Base-by-base conservation (phyloP, 1,140 invertebrate species). In the Matsumurasca onukii region DNA sequence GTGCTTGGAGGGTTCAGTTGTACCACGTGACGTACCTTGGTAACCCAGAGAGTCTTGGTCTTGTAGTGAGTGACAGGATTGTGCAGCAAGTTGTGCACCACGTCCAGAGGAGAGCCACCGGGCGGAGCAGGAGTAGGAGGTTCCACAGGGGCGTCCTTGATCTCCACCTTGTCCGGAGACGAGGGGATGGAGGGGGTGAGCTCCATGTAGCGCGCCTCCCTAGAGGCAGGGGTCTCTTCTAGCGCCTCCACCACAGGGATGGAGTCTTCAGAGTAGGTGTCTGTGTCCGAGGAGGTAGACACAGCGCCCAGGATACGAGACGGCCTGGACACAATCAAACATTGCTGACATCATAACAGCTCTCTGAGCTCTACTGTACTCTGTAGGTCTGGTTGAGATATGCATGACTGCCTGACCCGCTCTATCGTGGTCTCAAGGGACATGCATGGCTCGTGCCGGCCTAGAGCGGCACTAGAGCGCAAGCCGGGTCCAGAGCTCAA, bases 21-120 rank as follows among this genome's bases (percentile, higher is more conserved):
- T n/a, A n/a, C n/a, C n/a, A n/a, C n/a, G n/a, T n/a, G n/a, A n/a
- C n/a, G n/a, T n/a, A n/a, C 75, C 65, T 73, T 77, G 25, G 77
- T 78, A 2, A 78, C 73, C 63, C 69, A 72, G 9, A 78, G 22
- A 30, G 77, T 78, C 55, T 73, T 70, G 22, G 69, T 68, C 17
- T 68, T 66, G 2, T 31, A 57, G 22, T 69, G 52, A 3, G 24
- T 67, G n/a, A 49, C 64, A 2, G 62, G 62, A 5, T 17, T 34
- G 24, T 65, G n/a, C 2, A 65, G 22, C 62, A 65, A 31, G 3
- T 45, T 9, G 2, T 65, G 31, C 1, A 65, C 62, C 3, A 65
- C 24, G 55, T 59, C n/a, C 2, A 59, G 22, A 25, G 55, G 55
- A 27, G 55, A 27, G 22, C 2, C 22, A 59, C 55, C 30, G 49